Evolutionary conservation across 2,888 invertebrate species (phyloP).

Genomic region (Oscheius sp.): DNA sequence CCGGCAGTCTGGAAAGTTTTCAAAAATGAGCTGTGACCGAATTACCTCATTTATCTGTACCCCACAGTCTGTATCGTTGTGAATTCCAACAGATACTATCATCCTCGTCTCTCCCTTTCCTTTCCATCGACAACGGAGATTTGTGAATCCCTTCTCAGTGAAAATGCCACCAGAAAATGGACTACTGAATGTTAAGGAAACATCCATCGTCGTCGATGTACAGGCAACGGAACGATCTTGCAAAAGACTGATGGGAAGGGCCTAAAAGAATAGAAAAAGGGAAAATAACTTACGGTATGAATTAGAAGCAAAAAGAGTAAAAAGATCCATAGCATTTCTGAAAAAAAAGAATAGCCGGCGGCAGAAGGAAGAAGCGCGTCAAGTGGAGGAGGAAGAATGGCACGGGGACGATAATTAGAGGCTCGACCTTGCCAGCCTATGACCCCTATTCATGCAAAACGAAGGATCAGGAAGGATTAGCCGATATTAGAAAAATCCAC

Average conservation of each 20-base stretch:
- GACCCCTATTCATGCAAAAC: slow-evolving; percentile 27
- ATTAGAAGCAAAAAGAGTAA: not conserved
- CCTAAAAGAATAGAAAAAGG: not conserved
- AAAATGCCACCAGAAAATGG: slow-evolving; percentile 56
- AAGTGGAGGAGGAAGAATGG: slow-evolving; percentile 20
- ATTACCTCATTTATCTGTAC: slow-evolving; percentile 47
- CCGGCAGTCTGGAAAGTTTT: slow-evolving; percentile 41
- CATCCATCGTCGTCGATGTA: slow-evolving; percentile 51
- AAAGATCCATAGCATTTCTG: too few species aligned
- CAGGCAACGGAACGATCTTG: slow-evolving; percentile 55
- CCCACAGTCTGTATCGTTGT: slow-evolving; percentile 52
- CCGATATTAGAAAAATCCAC: slow-evolving; percentile 20
- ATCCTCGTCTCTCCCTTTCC: slow-evolving; percentile 51
- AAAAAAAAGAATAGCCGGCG: not conserved
- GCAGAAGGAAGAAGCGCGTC: slow-evolving; percentile 2
- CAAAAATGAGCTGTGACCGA: not conserved
- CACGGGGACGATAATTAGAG: slow-evolving; percentile 23
- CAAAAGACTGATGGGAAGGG: not conserved
- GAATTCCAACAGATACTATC: slow-evolving; percentile 46
- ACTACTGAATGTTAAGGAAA: slow-evolving; percentile 45
- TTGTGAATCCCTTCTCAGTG: slow-evolving; percentile 50
- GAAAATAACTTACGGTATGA: not conserved
- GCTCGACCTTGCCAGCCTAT: slow-evolving; percentile 31
- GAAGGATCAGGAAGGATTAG: slow-evolving; percentile 22
- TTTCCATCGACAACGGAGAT: slow-evolving; percentile 39